Conservation (phyloP, 2,888 invertebrate genomes). For the Syrista parreyssii region DNA sequence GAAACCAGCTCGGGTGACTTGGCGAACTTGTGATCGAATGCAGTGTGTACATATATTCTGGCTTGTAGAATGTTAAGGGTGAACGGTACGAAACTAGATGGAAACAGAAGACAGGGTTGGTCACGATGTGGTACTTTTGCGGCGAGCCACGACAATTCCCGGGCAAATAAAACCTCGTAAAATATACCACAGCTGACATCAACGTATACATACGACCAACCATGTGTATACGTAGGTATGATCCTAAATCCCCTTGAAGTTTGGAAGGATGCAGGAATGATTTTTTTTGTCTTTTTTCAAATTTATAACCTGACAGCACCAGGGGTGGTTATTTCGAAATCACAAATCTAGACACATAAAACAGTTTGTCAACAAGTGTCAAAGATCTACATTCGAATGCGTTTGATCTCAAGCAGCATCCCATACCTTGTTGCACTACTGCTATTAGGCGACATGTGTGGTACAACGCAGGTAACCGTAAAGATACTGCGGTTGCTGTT, state of each 20-base stretch:
- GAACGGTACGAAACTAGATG: not conserved
- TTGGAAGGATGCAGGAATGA: not conserved
- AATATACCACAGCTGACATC: constrained; percentile 11
- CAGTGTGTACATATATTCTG: not conserved
- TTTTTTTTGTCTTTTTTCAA: not conserved
- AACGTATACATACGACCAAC: not conserved
- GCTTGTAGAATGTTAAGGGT: not conserved
- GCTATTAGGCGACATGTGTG: not conserved
- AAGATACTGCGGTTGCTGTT: not conserved
- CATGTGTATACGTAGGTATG: not conserved
- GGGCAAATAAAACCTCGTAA: constrained; percentile 33
- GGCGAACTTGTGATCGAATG: not conserved
- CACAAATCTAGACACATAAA: not conserved
- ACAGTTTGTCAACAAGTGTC: not conserved
- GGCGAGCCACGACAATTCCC: constrained; percentile 15
- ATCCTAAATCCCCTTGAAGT: not conserved
- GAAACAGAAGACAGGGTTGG: not conserved
- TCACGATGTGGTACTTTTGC: constrained; percentile 28
- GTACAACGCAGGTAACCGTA: not conserved
- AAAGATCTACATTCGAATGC: not conserved
- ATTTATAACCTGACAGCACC: not conserved
- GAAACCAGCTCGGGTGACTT: not conserved
- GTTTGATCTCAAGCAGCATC: not conserved
- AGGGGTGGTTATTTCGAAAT: not conserved
- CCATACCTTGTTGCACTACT: not conserved